Evolutionary conservation across 2,888 invertebrate genomes (phyloP), one percentile per base, ranked within the genome.

Genomic region (Erebia epiphron): DNA sequence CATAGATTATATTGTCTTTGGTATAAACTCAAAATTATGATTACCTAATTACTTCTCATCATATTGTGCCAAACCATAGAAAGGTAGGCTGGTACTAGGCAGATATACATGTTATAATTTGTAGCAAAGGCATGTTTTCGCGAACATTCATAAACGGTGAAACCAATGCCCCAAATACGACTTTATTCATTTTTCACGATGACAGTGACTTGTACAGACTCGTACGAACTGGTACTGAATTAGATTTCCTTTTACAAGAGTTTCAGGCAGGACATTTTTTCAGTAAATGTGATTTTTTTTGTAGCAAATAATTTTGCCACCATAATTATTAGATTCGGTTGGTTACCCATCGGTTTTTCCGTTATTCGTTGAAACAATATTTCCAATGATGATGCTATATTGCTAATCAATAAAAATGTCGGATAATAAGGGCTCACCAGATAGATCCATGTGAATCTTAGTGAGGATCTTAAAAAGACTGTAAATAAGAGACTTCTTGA

Each of bases 151-250:
- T 77, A 80, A 79, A 82, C 79, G 77, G 77, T 72, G 78, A 78
- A 79, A 77, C 79, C 82, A 83, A 80, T 86, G 90, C 84, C 91
- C 90, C 86, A 84, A 86, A 91, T 89, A 86, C 84, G 78, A 86
- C 86, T 91, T 90, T 89, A 90, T 91, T 89, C 87, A 92, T 92
- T 92, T 92, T 92, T 92, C 91, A 92, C 77, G 85, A 81, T 84
- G 85, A 88, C 90, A 89, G 91, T 79, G 90, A 86, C 91, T 87
- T 81, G 92, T 78, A 91, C 92, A 79, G 90, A 86, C 91, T 87
- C 81, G 92, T 78, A 91, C 92, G 79, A 79, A 82, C 90, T 92
- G 92, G 92, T 81, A 93, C 92, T 86, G 89, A 83, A 85, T 85
- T 83, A 77, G 78, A 80, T 83, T 86, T 88, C 90, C 90, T 91